phyloP scores from a whole-genome alignment of 2,888 invertebrate genomes.

The Mantis religiosa region DNA sequence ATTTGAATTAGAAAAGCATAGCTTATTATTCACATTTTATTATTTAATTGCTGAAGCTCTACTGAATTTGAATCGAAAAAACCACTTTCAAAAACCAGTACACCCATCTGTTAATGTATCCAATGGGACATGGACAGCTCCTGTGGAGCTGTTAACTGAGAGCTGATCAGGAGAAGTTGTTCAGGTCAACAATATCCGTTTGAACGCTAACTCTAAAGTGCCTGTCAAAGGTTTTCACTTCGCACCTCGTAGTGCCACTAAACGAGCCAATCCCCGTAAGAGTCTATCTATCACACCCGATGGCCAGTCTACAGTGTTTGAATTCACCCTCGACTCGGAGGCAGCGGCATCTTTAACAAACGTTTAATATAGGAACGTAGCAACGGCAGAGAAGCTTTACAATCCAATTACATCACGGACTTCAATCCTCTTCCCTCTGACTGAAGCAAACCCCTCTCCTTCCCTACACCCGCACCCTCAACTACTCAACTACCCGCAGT shows the following conservation, averaged over 20 bases:
- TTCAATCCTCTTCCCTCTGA: conserved; percentile 16
- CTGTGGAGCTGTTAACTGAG: not conserved
- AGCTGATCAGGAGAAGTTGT: not conserved
- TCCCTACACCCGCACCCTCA: not conserved
- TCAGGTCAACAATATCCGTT: not conserved
- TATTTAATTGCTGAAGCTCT: too few relatives aligned
- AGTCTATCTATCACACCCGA: not conserved
- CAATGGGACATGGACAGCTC: too few relatives aligned
- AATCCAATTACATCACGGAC: conserved; percentile 27
- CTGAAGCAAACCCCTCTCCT: not conserved
- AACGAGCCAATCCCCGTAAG: not conserved
- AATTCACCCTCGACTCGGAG: not conserved
- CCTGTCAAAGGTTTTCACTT: not conserved
- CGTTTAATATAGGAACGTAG: conserved; percentile 5
- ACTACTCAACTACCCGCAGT: conserved; percentile 13
- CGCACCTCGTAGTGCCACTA: not conserved
- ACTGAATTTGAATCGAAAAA: too few relatives aligned
- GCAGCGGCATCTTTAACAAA: conserved; percentile 14
- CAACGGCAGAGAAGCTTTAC: conserved; percentile 19
- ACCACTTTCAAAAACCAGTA: too few relatives aligned
- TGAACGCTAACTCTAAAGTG: not conserved
- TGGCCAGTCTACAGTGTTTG: not conserved
- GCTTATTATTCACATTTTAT: too few relatives aligned
- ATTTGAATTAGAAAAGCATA: too few relatives aligned
- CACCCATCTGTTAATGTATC: too few relatives aligned